A percentile compares a stretch with the other conserved stretches of the same genome.
Evolutionary conservation across 2,113 vertebrate genomes (phyloP).

Genomic region (Mobula birostris): DNA sequence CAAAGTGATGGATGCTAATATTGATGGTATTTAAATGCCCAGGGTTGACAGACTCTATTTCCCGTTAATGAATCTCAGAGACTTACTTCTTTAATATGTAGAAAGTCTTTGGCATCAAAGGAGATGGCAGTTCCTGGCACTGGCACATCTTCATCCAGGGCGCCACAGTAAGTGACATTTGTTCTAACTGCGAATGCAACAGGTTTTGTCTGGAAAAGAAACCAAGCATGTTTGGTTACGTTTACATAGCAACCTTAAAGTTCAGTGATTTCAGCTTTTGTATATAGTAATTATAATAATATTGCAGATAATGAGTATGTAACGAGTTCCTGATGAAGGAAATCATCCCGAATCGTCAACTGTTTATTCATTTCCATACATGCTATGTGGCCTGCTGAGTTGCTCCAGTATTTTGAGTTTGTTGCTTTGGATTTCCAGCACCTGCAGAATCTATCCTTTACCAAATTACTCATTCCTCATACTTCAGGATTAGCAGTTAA

Average conservation of each 20-base stretch:
- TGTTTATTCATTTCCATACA: too few relatives aligned
- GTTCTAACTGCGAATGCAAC: slow-evolving; percentile 94
- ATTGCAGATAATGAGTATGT: background rate
- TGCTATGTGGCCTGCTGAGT: too few relatives aligned
- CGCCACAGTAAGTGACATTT: slow-evolving; percentile 91
- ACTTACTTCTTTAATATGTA: slow-evolving; percentile 93
- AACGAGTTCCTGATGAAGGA: too few relatives aligned
- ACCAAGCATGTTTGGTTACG: background rate
- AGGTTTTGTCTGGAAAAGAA: slow-evolving; percentile 71
- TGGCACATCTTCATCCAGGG: slow-evolving; percentile 91
- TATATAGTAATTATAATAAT: too few relatives aligned
- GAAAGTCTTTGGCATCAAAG: slow-evolving; percentile 95
- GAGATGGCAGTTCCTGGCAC: slow-evolving; percentile 88
- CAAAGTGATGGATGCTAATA: background rate
- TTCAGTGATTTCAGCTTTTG: background rate
- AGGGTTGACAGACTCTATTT: background rate
- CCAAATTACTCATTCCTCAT: background rate
- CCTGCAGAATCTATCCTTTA: background rate
- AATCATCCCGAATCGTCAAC: too few relatives aligned
- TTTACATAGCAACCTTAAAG: background rate
- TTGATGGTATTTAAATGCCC: too few relatives aligned
- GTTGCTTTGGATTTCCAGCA: too few relatives aligned
- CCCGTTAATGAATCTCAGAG: background rate
- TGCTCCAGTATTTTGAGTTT: too few relatives aligned
- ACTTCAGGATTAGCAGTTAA: too few relatives aligned